Percentiles rank a stretch among this genome's conserved stretches.
Conservation (phyloP, 2,797 vertebrate species). For the Adelosebastes latens region DNA sequence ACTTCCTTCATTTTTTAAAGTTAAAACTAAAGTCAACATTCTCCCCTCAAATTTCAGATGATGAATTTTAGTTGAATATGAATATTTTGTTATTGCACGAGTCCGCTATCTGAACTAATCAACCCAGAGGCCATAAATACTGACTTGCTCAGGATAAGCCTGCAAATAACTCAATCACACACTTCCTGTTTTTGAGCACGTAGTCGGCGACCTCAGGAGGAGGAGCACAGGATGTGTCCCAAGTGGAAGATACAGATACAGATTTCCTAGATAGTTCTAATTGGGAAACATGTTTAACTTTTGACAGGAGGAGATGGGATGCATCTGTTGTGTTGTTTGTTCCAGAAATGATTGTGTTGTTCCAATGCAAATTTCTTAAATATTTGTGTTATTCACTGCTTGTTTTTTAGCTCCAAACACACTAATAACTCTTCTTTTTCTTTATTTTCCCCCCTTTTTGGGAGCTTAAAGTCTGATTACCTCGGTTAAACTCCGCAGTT, state of each 20-base stretch:
- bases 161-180: conserved; percentile 75
- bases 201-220: conserved; percentile 73
- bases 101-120: conserved; percentile 59
- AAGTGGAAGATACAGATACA: conserved; percentile 70
- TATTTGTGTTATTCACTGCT: not conserved
- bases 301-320: conserved; percentile 43
- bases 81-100: conserved; percentile 13
- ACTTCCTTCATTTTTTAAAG: not conserved
- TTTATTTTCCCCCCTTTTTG: not conserved
- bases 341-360: not conserved
- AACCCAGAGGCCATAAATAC: conserved; percentile 63
- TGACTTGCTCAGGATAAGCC: conserved; percentile 66
- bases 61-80: not conserved
- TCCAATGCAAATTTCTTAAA: not conserved
- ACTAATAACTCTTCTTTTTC: not conserved
- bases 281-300: conserved; percentile 52
- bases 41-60: not conserved
- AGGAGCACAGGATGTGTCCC: conserved; percentile 77
- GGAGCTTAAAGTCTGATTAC: not conserved
- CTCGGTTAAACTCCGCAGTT: not conserved
- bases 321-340: conserved; percentile 56
- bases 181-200: conserved; percentile 82
- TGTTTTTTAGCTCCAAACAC: not conserved
- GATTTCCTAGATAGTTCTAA: conserved; percentile 77
- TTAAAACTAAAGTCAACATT: not conserved